A percentile compares a stretch with the other conserved stretches of the same genome.
phyloP scores from a whole-genome alignment of 2,797 vertebrate species.

The Rhabdomys pumilio region DNA sequence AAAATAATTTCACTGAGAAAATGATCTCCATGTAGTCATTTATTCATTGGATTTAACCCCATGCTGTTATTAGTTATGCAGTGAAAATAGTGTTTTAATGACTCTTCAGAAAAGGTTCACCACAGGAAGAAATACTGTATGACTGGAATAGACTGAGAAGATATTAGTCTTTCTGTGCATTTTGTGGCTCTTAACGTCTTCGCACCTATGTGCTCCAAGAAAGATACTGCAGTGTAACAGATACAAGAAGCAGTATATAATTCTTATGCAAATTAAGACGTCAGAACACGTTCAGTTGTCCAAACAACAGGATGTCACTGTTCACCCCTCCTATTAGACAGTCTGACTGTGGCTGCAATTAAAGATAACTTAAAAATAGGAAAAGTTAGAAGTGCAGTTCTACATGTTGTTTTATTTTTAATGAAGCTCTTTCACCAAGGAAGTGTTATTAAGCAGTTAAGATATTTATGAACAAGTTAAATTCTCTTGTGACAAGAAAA shows the following conservation, averaged over 20 bases:
- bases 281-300: conserved; percentile 22
- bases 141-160: conserved; percentile 65
- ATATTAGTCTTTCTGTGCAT: conserved; percentile 70
- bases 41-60: conserved; percentile 84
- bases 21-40: conserved; percentile 78
- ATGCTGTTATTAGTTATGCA: conserved; percentile 83
- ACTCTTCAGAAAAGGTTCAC: conserved; percentile 80
- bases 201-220: conserved; percentile 55
- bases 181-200: conserved; percentile 41
- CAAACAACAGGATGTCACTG: neutral
- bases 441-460: conserved; percentile 29
- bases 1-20: conserved; percentile 79
- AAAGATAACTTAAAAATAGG: conserved; percentile 44
- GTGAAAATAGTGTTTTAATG: conserved; percentile 84
- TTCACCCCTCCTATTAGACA: neutral
- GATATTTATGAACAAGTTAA: neutral
- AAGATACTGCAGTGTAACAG: conserved; percentile 32
- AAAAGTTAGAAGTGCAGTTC: conserved; percentile 33
- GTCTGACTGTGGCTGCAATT: neutral
- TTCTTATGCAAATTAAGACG: conserved; percentile 66
- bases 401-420: conserved; percentile 27
- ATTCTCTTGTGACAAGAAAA: conserved; percentile 65
- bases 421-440: conserved; percentile 27
- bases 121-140: conserved; percentile 77
- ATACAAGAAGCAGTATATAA: conserved; percentile 47